These are phyloP conservation scores for Tenodera sinensis DNA, from an alignment of 2,888 invertebrate genomes.

Conservation along the genomic window DNA sequence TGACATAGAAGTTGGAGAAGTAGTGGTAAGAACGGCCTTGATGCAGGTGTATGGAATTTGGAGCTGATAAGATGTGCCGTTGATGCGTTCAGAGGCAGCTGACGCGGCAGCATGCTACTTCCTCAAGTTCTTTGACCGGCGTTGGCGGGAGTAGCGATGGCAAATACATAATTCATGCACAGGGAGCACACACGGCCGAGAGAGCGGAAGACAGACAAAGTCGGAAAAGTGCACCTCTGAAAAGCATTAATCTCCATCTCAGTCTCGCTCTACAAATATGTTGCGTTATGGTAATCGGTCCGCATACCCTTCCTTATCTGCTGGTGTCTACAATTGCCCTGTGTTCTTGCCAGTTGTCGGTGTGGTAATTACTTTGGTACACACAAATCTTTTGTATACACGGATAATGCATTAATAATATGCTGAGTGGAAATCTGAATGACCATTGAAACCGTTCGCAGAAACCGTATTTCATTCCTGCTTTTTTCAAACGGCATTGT, in stretches of 20 bases:
- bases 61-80: neutral
- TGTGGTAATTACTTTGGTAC: neutral
- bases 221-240: neutral
- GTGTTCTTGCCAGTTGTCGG: neutral
- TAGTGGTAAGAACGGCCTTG: too few relatives aligned
- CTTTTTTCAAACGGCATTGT: too few relatives aligned
- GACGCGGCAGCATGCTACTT: neutral
- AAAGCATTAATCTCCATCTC: neutral
- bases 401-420: neutral
- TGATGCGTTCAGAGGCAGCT: neutral
- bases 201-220: neutral
- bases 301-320: neutral
- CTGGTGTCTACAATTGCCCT: neutral
- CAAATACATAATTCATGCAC: conserved; percentile 14
- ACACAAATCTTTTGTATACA: neutral
- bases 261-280: neutral
- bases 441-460: neutral
- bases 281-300: neutral
- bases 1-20: too few relatives aligned
- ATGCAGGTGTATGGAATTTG: neutral
- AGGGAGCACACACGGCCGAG: neutral
- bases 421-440: neutral
- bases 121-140: conserved; percentile 13
- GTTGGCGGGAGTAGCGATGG: conserved; percentile 11
- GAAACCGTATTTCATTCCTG: too few relatives aligned